Conservation (phyloP, 2,888 invertebrate genomes). For the Eristalinus sepulchralis region DNA sequence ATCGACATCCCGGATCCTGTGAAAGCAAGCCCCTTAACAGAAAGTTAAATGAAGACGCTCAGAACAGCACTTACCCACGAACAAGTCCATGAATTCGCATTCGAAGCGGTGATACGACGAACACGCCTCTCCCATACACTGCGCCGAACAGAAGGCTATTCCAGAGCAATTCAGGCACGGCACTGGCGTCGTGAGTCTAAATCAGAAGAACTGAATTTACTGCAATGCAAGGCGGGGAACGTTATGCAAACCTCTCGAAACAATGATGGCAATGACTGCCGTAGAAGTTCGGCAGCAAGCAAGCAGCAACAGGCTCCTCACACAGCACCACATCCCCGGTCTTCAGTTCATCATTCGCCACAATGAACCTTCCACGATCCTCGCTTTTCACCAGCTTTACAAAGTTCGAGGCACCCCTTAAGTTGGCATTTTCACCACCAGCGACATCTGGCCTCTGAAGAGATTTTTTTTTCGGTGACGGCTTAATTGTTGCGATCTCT, state of each 20-base stretch:
- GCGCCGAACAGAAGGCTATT: slow-evolving; percentile 87
- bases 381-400: slow-evolving; percentile 83
- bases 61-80: slow-evolving; percentile 83
- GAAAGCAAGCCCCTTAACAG: not conserved
- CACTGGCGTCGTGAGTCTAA: slow-evolving; percentile 84
- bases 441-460: slow-evolving; percentile 77
- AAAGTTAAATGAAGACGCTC: not conserved
- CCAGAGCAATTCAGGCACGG: slow-evolving; percentile 88
- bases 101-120: slow-evolving; percentile 88
- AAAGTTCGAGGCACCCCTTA: slow-evolving; percentile 84
- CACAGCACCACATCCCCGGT: slow-evolving; percentile 88
- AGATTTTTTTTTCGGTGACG: slow-evolving; percentile 48
- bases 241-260: slow-evolving; percentile 81
- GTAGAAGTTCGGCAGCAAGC: slow-evolving; percentile 87
- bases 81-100: slow-evolving; percentile 87
- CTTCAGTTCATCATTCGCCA: slow-evolving; percentile 82
- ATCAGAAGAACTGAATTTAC: slow-evolving; percentile 31
- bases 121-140: slow-evolving; percentile 85
- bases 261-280: slow-evolving; percentile 92
- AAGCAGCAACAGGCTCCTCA: slow-evolving; percentile 88
- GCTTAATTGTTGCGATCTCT: slow-evolving; percentile 80
- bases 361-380: slow-evolving; percentile 86
- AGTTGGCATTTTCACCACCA: slow-evolving; percentile 82
- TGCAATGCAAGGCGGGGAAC: not conserved
- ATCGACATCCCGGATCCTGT: slow-evolving; percentile 90